A percentile compares a stretch with the other conserved stretches of the same genome.
phyloP scores from a whole-genome alignment of 2,888 invertebrate genomes.

The Maniola hyperantus region DNA sequence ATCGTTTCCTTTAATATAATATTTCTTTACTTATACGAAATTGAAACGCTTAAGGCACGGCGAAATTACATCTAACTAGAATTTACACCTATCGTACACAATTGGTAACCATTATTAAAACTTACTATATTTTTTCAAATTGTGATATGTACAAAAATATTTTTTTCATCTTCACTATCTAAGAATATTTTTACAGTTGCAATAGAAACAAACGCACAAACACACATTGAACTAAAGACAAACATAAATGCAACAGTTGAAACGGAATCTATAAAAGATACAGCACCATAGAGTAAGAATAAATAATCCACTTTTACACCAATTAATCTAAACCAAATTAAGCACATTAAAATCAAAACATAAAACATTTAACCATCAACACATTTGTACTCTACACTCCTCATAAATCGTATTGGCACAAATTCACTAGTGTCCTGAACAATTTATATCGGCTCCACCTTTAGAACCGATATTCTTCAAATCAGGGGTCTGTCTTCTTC shows the following conservation, averaged over 20 bases:
- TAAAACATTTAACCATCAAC: constrained; percentile 36
- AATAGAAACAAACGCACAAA: constrained; percentile 37
- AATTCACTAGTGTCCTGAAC: constrained; percentile 59
- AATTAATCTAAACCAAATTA: constrained; percentile 20
- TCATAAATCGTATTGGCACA: constrained; percentile 62
- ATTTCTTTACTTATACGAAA: constrained; percentile 67
- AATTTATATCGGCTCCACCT: constrained; percentile 60
- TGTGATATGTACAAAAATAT: constrained; percentile 83
- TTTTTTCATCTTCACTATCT: constrained; percentile 66
- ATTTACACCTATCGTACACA: constrained; percentile 57
- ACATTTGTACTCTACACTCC: constrained; percentile 48
- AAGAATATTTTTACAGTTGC: constrained; percentile 48
- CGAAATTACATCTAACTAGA: constrained; percentile 76
- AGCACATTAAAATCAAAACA: constrained; percentile 30
- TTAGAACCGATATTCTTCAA: constrained; percentile 81
- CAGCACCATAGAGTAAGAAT: constrained; percentile 43
- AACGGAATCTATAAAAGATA: constrained; percentile 39
- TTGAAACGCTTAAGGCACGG: constrained; percentile 82
- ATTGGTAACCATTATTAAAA: constrained; percentile 75
- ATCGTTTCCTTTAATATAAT: constrained; percentile 59
- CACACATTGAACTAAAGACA: constrained; percentile 37
- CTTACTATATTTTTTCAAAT: constrained; percentile 60
- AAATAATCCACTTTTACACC: constrained; percentile 36
- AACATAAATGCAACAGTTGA: constrained; percentile 39
- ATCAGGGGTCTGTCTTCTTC: constrained; percentile 75